Conservation (phyloP, 2,113 vertebrate genomes). For the Dunckerocampus dactyliophorus region DNA sequence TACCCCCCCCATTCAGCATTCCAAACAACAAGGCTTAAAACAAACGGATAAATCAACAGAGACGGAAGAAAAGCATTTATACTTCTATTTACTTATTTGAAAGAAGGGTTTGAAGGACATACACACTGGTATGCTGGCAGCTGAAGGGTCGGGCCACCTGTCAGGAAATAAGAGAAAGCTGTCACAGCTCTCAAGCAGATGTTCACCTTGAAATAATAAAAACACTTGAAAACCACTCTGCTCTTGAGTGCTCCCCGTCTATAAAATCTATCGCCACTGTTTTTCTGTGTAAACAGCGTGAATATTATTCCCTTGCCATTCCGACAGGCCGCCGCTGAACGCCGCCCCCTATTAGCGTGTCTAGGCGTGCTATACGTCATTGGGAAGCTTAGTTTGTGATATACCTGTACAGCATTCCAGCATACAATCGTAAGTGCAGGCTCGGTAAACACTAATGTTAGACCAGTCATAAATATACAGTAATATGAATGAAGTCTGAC, state of each 20-base stretch:
- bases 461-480: too few species aligned
- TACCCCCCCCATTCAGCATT: conserved; percentile 33
- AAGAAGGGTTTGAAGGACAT: not conserved
- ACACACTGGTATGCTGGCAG: not conserved
- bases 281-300: too few species aligned
- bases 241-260: not conserved
- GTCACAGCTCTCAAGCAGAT: conserved; percentile 12
- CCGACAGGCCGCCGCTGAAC: too few species aligned
- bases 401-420: too few species aligned
- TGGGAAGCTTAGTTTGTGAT: too few species aligned
- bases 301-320: too few species aligned
- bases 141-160: conserved; percentile 4
- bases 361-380: too few species aligned
- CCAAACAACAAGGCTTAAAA: conserved; percentile 6
- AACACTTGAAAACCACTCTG: not conserved
- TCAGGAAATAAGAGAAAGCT: not conserved
- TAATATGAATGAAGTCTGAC: too few species aligned
- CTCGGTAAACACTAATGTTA: too few species aligned
- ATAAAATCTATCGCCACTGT: not conserved
- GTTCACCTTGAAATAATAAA: conserved; percentile 12
- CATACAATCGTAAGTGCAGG: too few species aligned
- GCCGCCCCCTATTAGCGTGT: too few species aligned
- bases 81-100: conserved; percentile 1
- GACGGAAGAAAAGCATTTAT: conserved; percentile 2
- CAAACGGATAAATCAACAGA: conserved; percentile 6